phyloP scores from a whole-genome alignment of 2,113 vertebrate genomes.

The Halcyon malimbica region DNA sequence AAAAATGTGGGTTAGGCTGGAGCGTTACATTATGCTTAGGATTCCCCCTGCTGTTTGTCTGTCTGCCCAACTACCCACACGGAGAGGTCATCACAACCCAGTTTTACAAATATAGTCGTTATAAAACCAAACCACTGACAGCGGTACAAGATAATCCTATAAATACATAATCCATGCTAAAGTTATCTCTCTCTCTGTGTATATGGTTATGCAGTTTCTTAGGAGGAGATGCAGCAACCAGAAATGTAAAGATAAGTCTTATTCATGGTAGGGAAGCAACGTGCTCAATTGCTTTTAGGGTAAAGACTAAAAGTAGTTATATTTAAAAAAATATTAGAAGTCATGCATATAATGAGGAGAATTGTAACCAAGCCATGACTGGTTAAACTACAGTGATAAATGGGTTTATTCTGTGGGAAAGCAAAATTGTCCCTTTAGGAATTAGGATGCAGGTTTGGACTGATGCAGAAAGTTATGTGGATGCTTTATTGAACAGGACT shows the following conservation, averaged over 20 bases:
- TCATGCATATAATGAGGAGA: background rate
- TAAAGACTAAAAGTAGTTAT: background rate
- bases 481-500: background rate
- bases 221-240: background rate
- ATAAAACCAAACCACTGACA: constrained; percentile 13
- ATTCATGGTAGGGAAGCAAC: background rate
- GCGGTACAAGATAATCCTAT: constrained; percentile 21
- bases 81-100: background rate
- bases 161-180: constrained; percentile 37
- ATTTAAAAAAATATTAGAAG: background rate
- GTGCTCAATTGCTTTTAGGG: background rate
- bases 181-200: background rate
- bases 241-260: background rate
- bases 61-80: background rate
- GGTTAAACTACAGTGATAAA: background rate
- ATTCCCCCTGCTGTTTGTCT: background rate
- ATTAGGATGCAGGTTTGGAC: background rate
- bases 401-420: background rate
- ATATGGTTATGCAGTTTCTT: background rate
- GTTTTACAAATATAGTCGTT: constrained; percentile 35
- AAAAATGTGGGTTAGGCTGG: background rate
- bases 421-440: background rate
- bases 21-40: background rate
- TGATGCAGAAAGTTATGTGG: background rate
- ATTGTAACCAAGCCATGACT: background rate